Evolutionary conservation across 1,140 invertebrate genomes (phyloP).

Genomic region (Drosophila pruinosa): DNA sequence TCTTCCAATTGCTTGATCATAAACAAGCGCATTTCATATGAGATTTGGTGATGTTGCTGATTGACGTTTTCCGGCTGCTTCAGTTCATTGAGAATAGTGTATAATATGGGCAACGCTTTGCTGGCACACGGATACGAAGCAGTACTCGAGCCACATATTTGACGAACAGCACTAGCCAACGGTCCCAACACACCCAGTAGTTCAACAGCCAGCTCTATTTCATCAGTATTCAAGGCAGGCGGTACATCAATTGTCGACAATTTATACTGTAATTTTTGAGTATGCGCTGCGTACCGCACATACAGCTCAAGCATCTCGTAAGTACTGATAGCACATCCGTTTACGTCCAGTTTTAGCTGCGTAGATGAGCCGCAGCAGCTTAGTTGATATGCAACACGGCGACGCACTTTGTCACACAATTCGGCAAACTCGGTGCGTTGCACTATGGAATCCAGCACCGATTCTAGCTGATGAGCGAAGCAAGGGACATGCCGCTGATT

Average conservation of each 20-base stretch:
- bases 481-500: constrained; percentile 40
- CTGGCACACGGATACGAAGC: constrained; percentile 28
- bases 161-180: constrained; percentile 27
- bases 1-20: constrained; percentile 28
- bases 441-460: constrained; percentile 9
- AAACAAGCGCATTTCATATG: constrained; percentile 42
- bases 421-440: constrained; percentile 13
- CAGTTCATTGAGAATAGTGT: constrained; percentile 42
- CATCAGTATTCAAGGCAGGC: not conserved
- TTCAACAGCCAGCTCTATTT: constrained; percentile 24
- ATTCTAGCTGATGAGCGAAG: constrained; percentile 29
- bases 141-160: constrained; percentile 9
- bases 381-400: not conserved
- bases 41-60: constrained; percentile 18
- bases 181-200: constrained; percentile 28
- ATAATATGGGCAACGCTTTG: constrained; percentile 35
- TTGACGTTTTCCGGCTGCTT: constrained; percentile 20
- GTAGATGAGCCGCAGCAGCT: not conserved
- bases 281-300: not conserved
- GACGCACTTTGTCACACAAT: constrained; percentile 30
- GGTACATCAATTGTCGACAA: constrained; percentile 5
- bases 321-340: constrained; percentile 5
- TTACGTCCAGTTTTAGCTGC: constrained; percentile 3
- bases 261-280: not conserved
- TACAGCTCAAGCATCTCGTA: constrained; percentile 37